A percentile compares a stretch with the other conserved stretches of the same genome.
Conservation (phyloP, 1,140 invertebrate species). For the Pachypeltis micranthus region DNA sequence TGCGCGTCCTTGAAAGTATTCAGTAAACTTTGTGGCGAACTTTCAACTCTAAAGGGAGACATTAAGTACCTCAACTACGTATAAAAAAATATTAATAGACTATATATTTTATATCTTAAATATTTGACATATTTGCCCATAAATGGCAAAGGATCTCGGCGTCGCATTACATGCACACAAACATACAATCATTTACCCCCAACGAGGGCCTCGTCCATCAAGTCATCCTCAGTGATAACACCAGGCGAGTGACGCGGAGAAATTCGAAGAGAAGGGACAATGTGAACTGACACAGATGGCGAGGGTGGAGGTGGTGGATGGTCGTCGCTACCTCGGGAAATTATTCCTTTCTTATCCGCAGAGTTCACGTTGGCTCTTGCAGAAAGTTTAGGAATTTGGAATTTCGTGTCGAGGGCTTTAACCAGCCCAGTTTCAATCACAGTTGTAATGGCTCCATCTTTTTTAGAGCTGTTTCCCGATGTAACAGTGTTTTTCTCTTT, state of each 20-base stretch:
- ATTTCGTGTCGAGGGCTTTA: conserved; percentile 68
- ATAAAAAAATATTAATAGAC: conserved; percentile 5
- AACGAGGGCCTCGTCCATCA: conserved; percentile 71
- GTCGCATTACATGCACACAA: too few species aligned
- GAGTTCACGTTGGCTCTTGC: conserved; percentile 33
- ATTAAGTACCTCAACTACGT: too few species aligned
- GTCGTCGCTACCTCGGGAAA: conserved; percentile 38
- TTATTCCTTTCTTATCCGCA: conserved; percentile 35
- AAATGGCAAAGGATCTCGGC: too few species aligned
- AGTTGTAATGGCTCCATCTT: conserved; percentile 33
- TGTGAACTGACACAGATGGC: conserved; percentile 60
- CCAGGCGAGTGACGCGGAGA: conserved; percentile 66
- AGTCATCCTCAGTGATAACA: conserved; percentile 73
- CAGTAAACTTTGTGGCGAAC: too few species aligned
- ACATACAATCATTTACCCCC: conserved; percentile 13
- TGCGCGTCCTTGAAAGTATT: too few species aligned
- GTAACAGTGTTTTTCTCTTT: conserved; percentile 51
- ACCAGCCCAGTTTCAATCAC: conserved; percentile 55
- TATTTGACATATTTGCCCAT: too few species aligned
- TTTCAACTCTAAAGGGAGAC: too few species aligned
- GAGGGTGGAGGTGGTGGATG: conserved; percentile 44
- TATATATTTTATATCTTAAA: too few species aligned
- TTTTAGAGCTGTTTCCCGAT: conserved; percentile 47
- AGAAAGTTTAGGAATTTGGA: conserved; percentile 73
- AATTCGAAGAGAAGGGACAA: conserved; percentile 61